A percentile compares a stretch with the other conserved stretches of the same genome.
These are phyloP conservation scores for Danio aesculapii DNA, from an alignment of 2,797 vertebrate genomes.

Conservation along the genomic window DNA sequence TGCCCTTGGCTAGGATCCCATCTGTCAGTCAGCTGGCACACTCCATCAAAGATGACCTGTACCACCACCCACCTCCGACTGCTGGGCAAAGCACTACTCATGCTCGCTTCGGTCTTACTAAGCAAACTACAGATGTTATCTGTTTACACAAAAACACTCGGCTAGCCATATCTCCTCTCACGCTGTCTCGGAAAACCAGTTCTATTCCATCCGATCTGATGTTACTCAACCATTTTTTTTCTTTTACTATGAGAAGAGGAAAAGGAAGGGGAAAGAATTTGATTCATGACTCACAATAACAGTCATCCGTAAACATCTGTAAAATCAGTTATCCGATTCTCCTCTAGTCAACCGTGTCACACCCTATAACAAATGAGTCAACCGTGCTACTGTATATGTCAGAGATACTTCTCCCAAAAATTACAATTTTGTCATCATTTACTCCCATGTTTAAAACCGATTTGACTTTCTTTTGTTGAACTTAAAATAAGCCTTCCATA, in stretches of 20 bases:
- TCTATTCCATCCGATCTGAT: background rate
- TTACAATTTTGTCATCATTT: too few species aligned
- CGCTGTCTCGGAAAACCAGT: constrained; percentile 15
- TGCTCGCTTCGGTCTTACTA: background rate
- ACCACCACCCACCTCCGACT: constrained; percentile 10
- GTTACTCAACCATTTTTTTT: background rate
- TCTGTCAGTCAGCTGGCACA: constrained; percentile 39
- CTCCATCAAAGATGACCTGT: constrained; percentile 33
- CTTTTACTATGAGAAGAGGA: background rate
- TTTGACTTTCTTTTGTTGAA: too few species aligned
- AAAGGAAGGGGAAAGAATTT: background rate
- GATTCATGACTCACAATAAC: constrained; percentile 6
- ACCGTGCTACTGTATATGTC: background rate
- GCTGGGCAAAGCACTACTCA: background rate
- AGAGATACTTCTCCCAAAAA: too few species aligned
- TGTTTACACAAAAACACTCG: constrained; percentile 25
- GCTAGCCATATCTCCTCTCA: background rate
- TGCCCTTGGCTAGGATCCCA: constrained; percentile 36
- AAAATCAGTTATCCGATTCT: constrained; percentile 8
- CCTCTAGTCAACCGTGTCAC: constrained; percentile 10
- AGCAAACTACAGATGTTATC: constrained; percentile 6
- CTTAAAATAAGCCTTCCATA: too few species aligned
- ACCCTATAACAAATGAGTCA: background rate
- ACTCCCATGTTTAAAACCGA: too few species aligned
- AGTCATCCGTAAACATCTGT: constrained; percentile 1